Evolutionary conservation across 2,797 vertebrate genomes (phyloP).

Genomic region (Coreius guichenoti): DNA sequence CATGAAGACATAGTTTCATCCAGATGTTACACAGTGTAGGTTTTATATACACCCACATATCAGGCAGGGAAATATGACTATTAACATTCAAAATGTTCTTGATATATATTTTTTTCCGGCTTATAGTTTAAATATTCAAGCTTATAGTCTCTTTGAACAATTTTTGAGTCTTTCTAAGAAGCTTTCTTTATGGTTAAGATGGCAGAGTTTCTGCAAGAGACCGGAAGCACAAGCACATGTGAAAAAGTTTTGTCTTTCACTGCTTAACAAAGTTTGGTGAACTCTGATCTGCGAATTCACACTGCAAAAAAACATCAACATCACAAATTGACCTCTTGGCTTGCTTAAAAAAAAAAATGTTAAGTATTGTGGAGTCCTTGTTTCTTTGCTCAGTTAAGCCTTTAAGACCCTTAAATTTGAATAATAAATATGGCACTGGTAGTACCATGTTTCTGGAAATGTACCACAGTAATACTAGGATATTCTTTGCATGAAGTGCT

Average conservation of each 20-base stretch:
- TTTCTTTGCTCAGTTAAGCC: neutral
- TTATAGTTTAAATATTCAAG: slow-evolving; percentile 16
- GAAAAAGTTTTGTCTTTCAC: neutral
- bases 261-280: neutral
- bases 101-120: neutral
- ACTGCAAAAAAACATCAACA: neutral
- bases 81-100: slow-evolving; percentile 2
- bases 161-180: slow-evolving; percentile 18
- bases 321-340: neutral
- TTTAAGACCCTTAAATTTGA: neutral
- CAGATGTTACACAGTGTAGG: neutral
- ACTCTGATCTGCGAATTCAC: neutral
- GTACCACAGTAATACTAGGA: neutral
- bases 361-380: no score
- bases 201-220: neutral
- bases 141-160: neutral
- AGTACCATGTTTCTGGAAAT: neutral
- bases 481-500: neutral
- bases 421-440: neutral
- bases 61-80: neutral
- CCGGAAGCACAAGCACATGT: neutral
- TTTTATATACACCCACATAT: neutral
- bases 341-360: no score
- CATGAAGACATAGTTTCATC: neutral
- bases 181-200: neutral